Percentiles rank a stretch among this genome's conserved stretches.
These are phyloP conservation scores for Empidonax alnorum DNA, from an alignment of 2,113 vertebrate genomes.

Conservation along the genomic window DNA sequence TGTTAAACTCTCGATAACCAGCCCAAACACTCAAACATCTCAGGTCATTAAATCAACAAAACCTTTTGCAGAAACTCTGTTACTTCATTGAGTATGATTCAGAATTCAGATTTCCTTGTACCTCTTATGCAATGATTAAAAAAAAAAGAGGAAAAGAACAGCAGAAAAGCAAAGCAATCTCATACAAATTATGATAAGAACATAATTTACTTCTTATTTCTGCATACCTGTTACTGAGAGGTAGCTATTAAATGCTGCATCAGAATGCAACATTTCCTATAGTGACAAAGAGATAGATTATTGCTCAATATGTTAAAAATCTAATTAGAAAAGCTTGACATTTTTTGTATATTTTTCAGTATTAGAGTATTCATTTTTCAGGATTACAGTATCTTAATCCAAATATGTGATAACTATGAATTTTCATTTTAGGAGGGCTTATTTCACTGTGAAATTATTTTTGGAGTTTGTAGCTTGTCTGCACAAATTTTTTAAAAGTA, in stretches of 20 bases:
- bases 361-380: not conserved
- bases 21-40: constrained; percentile 24
- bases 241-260: not conserved
- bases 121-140: not conserved
- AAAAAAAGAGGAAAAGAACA: not conserved
- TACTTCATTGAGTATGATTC: not conserved
- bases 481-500: not conserved
- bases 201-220: not conserved
- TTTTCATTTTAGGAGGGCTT: not conserved
- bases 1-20: constrained; percentile 21
- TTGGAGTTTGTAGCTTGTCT: not conserved
- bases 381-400: not conserved
- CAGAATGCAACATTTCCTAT: not conserved
- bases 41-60: constrained; percentile 54
- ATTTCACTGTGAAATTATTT: not conserved
- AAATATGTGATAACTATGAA: not conserved
- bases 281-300: not conserved
- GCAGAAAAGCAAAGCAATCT: not conserved
- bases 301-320: not conserved
- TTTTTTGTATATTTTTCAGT: not conserved
- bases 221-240: not conserved
- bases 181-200: not conserved
- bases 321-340: not conserved
- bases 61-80: not conserved
- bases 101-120: not conserved